Evolutionary conservation across 2,113 vertebrate species (phyloP), one percentile per base, ranked within the genome.

Genomic region (Pangasianodon gigas): DNA sequence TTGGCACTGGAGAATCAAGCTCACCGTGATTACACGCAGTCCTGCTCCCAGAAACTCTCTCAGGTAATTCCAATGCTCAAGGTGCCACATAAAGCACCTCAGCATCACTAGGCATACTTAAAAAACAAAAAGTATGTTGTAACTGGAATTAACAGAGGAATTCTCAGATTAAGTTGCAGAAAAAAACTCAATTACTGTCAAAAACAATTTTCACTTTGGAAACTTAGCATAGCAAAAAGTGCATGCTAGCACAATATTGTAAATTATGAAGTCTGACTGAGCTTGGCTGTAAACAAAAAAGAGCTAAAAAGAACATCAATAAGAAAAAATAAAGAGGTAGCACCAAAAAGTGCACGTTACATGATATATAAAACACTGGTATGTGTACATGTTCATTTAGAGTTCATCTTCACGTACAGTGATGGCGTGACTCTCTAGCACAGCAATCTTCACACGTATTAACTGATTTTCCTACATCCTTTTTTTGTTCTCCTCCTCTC

Each of bases 41-140:
- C 92, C 93, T 97, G 96, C 93, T 96, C 96, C 3, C 97, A 97
- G 94, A 97, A 95, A 94, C 94, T 99, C 91, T 95, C 95, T 91
- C 97, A 98, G 97, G 98, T 99, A 91, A 44, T 60, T n/a, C 37
- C 56, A 44, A n/a, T 79, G 21, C 32, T 71, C 19, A 67, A 18
- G 77, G 19, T 32, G 26, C 41, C 44, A 37, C 16, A 82, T 37
- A 18, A 80, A 77, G 24, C 56, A 24, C 56, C 18, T 84, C 9
- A 37, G 21, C 10, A 65, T 60, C 19, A 62, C 82, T 26, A 44
- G 29, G 29, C 8, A 24, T 13, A 52, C n/a, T 26, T 62, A 3
- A 18, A 65, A n/a, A 10, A 48, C 41, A 29, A 7, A 24, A 67
- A 71, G 29, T 16, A 44, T 44, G 19, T 46, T 77, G 26, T 21